Evolutionary conservation across 2,888 invertebrate genomes (phyloP), one percentile per base, ranked within the genome.

Genomic region (Alviniconcha strummeri): DNA sequence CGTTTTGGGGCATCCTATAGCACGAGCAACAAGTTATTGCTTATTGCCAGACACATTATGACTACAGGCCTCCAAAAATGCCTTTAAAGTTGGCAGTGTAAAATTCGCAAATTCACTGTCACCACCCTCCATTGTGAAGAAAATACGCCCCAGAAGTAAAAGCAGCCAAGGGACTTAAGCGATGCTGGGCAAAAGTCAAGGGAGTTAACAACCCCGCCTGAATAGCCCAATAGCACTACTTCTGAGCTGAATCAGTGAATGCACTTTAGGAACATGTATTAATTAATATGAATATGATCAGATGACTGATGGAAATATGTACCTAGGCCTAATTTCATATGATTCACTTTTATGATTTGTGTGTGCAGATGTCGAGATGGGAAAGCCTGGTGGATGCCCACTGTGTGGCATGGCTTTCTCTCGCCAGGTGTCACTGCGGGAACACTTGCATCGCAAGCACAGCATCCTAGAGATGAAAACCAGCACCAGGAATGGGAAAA

Each of bases 381-480:
- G 87, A 7, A 78, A 75, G 9, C 82, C 86, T 5, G 82, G 84
- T 74, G 87, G 87, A 15, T 90, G 90, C 85, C 88, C 88, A 57
- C 82, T 90, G 19, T 90, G 90, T 84, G 85, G 85, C 8, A 79
- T 87, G 6, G 85, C 87, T 9, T 90, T 88, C 84, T 88, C 89
- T 17, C 85, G 89, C 67, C 87, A 88, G 74, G 78, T 81, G 19
- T 80, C 89, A 11, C 84, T 90, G 9, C 78, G 57, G 17, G 88
- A 89, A 36, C 90, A 90, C 77, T 89, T 90, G 74, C 82, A 84
- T 57, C 84, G 86, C 17, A 89, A 89, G 83, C 90, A 90, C 82
- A 83, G 84, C 77, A 84, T 90, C 36, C 56, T 77, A 13, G 19
- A 55, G 9, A 19, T 64, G 36, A 74, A 72, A 64, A 1, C n/a